A percentile compares a stretch with the other conserved stretches of the same genome.
Evolutionary conservation across 30 jellyfish, hydroid and myxozoan genomes (phyloP).

Genomic region (Aurelia sp.): DNA sequence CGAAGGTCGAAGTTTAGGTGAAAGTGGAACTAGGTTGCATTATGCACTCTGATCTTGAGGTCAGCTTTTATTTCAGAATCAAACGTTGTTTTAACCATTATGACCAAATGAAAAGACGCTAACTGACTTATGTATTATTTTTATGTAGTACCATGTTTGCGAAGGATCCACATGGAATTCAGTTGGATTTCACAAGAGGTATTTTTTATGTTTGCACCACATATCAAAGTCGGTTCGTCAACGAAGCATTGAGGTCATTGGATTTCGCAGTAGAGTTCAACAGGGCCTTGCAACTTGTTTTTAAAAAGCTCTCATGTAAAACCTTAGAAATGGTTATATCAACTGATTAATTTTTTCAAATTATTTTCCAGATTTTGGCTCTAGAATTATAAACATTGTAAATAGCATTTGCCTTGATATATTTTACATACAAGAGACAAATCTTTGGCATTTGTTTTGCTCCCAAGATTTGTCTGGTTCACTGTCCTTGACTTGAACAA

Average conservation of each 20-base stretch:
- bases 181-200: conserved; percentile 47
- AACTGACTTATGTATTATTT: neutral
- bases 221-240: neutral
- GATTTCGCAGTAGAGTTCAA: neutral
- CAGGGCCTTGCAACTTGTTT: too few species aligned
- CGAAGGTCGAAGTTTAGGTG: too few species aligned
- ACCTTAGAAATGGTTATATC: neutral
- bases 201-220: neutral
- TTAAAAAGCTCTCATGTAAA: neutral
- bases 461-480: neutral
- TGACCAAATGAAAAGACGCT: neutral
- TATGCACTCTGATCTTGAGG: too few species aligned
- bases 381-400: too few species aligned
- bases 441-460: too few species aligned
- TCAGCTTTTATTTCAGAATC: too few species aligned
- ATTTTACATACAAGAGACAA: too few species aligned
- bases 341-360: neutral
- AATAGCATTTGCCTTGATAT: too few species aligned
- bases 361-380: too few species aligned
- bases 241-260: neutral
- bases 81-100: too few species aligned
- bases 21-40: too few species aligned
- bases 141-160: conserved; percentile 38
- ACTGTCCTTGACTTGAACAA: too few species aligned
- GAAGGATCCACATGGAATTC: conserved; percentile 57